Conservation (phyloP, 35 echinoderm and acorn worm species). For the Strongylocentrotus purpuratus region DNA sequence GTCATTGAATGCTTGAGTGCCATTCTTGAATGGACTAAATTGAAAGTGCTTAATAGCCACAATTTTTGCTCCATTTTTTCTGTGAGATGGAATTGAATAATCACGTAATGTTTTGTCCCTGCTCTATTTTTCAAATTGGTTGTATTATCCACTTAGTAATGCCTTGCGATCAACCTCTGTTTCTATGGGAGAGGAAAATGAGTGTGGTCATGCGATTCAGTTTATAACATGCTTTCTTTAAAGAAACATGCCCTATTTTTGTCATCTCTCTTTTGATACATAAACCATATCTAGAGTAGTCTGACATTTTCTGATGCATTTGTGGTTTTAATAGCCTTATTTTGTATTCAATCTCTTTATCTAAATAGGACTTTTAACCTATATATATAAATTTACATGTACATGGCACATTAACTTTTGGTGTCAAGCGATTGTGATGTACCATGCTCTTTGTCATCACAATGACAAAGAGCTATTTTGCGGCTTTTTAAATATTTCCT, state of each 20-base stretch:
- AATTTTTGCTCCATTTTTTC: constrained; percentile 29
- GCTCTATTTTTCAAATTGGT: constrained; percentile 43
- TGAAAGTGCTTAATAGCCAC: constrained; percentile 48
- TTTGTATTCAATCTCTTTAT: not conserved
- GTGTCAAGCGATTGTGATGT: not conserved
- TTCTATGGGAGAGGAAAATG: not conserved
- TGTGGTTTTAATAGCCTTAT: not conserved
- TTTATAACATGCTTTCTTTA: not conserved
- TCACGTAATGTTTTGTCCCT: constrained; percentile 41
- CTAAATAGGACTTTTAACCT: not conserved
- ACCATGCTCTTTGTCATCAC: not conserved
- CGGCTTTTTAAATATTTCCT: too few species aligned
- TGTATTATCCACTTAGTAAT: constrained; percentile 8
- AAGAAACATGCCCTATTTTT: not conserved
- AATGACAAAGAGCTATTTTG: not conserved
- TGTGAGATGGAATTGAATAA: constrained; percentile 34
- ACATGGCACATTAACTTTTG: not conserved
- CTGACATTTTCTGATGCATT: not conserved
- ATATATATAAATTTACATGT: not conserved
- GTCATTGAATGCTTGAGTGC: constrained; percentile 47
- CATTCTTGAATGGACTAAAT: constrained; percentile 41
- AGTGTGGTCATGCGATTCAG: not conserved
- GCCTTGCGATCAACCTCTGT: not conserved
- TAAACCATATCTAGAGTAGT: not conserved
- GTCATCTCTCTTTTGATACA: not conserved